phyloP scores from a whole-genome alignment of 2,888 invertebrate genomes.

The Zeuzera pyrina region DNA sequence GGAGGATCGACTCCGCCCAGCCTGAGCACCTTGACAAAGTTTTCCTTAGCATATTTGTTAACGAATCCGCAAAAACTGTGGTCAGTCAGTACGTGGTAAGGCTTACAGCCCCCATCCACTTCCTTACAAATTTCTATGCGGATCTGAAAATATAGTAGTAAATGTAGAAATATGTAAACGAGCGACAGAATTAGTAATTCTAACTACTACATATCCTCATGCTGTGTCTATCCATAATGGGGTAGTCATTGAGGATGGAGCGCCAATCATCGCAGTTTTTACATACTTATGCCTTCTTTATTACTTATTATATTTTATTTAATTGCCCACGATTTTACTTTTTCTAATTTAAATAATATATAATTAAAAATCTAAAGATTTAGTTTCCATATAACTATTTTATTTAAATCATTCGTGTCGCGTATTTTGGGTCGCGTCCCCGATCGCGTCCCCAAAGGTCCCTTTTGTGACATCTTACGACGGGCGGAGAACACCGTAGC shows the following conservation, averaged over 20 bases:
- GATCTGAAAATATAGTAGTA: conserved; percentile 15
- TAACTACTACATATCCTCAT: conserved; percentile 13
- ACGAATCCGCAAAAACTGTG: conserved; percentile 25
- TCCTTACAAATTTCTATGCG: conserved; percentile 30
- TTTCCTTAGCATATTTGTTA: conserved; percentile 26
- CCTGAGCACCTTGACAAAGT: conserved; percentile 20
- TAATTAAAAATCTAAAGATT: too few relatives aligned
- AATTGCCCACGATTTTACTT: too few relatives aligned
- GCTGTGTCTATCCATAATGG: conserved; percentile 38
- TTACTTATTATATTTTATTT: too few relatives aligned
- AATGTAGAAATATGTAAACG: neutral
- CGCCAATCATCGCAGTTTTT: too few relatives aligned
- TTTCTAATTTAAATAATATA: too few relatives aligned
- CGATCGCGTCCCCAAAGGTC: too few relatives aligned
- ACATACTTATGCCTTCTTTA: too few relatives aligned
- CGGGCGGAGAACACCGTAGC: too few relatives aligned
- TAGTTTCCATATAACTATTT: too few relatives aligned
- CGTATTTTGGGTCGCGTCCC: too few relatives aligned
- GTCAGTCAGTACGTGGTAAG: conserved; percentile 29
- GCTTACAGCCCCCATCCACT: conserved; percentile 50
- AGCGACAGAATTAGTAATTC: conserved; percentile 14
- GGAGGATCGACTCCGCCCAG: conserved; percentile 23
- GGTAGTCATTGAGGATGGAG: conserved; percentile 30
- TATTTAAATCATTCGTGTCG: too few relatives aligned
- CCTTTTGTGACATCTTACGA: too few relatives aligned